These are phyloP conservation scores for Thalassophryne amazonica DNA, from an alignment of 2,797 vertebrate genomes.

Conservation along the genomic window DNA sequence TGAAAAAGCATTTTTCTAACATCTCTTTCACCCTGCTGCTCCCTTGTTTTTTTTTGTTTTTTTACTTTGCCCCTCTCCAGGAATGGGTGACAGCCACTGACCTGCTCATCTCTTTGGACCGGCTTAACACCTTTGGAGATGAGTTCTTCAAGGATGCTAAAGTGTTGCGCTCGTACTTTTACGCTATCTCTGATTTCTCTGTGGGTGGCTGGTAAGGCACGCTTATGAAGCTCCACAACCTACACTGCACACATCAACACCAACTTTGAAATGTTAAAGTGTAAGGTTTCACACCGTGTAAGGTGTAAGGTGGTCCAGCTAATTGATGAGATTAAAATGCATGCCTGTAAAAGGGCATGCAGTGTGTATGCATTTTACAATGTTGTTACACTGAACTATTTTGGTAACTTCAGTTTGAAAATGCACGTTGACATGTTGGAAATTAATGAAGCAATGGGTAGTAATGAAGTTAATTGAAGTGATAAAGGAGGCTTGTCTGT, in stretches of 20 bases:
- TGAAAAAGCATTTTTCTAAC: constrained; percentile 8
- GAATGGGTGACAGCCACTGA: constrained; percentile 96
- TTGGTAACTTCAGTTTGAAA: no score
- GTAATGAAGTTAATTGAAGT: no score
- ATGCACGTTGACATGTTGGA: no score
- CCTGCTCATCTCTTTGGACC: constrained; percentile 89
- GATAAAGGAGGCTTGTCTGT: no score
- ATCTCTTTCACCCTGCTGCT: constrained; percentile 10
- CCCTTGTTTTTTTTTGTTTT: neutral
- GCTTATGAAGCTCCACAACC: neutral
- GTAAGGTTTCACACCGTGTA: no score
- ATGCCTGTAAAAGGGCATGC: no score
- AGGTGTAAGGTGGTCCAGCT: no score
- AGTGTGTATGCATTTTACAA: no score
- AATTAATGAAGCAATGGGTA: no score
- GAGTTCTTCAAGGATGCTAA: constrained; percentile 94
- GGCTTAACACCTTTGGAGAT: constrained; percentile 93
- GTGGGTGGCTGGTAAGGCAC: constrained; percentile 89
- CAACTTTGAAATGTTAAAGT: neutral
- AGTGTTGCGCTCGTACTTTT: constrained; percentile 92
- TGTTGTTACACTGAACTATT: no score
- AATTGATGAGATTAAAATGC: no score
- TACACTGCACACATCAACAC: neutral
- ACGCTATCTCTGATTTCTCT: constrained; percentile 91
- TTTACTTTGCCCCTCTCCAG: constrained; percentile 64